Evolutionary conservation across 2,888 invertebrate species (phyloP), one percentile per base, ranked within the genome.

Genomic region (Hermaeophaga mercurialis): DNA sequence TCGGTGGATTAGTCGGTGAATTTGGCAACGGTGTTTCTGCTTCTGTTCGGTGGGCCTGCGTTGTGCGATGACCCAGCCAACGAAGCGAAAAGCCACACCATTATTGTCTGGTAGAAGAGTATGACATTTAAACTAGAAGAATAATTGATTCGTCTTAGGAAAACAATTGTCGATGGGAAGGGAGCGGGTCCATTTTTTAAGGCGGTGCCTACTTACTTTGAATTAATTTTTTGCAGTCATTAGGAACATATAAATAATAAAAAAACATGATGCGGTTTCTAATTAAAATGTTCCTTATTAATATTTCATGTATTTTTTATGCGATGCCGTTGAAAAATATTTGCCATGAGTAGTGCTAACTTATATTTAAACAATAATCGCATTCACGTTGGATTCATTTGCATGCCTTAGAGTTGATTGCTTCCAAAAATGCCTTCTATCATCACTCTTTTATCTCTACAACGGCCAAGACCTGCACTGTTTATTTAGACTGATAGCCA

Each of bases 101-200:
- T 69, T 70, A 67, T 69, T 66, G 68, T 69, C 69, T 69, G 67
- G 58, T 49, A 56, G 54, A 61, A 54, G 65, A 64, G 63, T 66
- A 62, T 65, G 59, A 59, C 59, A 60, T 62, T 62, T 59, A 54
- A 46, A 56, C 61, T 57, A 57, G 41, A 59, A 58, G 58, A 55
- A 43, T 61, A 67, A 64, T 68, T 63, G 65, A 64, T 63, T 67
- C 58, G 65, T 62, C 61, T 63, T 58, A 18, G 31, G 41, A 43
- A 41, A 31, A 47, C 47, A 47, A 47, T 47, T 26, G 36, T 7
- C n/a, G 24, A 22, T 12, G 38, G 24, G 24, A 11, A 8, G 24
- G 1, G 41, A 36, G 36, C 12, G 31, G n/a, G 24, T 33, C 45
- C 45, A 45, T 31, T 17, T n/a, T 44, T 44, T 44, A 44, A 11